Percentiles rank a stretch among this genome's conserved stretches.
Conservation (phyloP, 2,797 vertebrate species). For the Rhyacichthys aspro region DNA sequence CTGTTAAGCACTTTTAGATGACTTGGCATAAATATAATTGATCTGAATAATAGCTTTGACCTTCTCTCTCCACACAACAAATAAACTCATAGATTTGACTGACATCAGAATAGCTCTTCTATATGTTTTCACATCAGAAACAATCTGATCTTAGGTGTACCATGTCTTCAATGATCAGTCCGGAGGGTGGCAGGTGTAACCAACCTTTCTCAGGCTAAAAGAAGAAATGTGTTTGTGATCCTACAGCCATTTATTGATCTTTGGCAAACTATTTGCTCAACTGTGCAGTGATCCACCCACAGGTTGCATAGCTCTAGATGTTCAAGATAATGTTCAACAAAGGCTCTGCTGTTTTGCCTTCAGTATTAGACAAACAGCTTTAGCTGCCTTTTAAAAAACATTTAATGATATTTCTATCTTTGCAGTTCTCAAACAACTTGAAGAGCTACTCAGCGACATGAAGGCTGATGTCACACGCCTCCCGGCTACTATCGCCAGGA, state of each 20-base stretch:
- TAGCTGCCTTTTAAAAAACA: not conserved
- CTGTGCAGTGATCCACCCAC: not conserved
- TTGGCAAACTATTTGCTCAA: not conserved
- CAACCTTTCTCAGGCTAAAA: not conserved
- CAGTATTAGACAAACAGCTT: not conserved
- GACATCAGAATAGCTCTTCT: not conserved
- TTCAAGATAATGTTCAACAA: not conserved
- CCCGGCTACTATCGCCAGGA: slow-evolving; percentile 96
- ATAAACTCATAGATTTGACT: too few species aligned
- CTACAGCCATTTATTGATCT: slow-evolving; percentile 2
- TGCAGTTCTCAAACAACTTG: slow-evolving; percentile 98
- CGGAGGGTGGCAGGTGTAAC: not conserved
- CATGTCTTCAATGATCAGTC: not conserved
- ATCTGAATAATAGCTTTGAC: too few species aligned
- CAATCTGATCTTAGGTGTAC: too few species aligned
- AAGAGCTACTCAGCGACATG: slow-evolving; percentile 98
- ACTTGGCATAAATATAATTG: too few species aligned
- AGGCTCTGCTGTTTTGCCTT: not conserved
- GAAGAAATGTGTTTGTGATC: not conserved
- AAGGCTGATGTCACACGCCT: slow-evolving; percentile 97
- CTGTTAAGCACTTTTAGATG: too few species aligned
- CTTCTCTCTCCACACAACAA: too few species aligned
- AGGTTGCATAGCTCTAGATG: not conserved
- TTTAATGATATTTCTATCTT: not conserved
- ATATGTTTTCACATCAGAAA: too few species aligned